Base-by-base conservation (phyloP, 2,888 invertebrate genomes). In the Agrochola lychnidis region DNA sequence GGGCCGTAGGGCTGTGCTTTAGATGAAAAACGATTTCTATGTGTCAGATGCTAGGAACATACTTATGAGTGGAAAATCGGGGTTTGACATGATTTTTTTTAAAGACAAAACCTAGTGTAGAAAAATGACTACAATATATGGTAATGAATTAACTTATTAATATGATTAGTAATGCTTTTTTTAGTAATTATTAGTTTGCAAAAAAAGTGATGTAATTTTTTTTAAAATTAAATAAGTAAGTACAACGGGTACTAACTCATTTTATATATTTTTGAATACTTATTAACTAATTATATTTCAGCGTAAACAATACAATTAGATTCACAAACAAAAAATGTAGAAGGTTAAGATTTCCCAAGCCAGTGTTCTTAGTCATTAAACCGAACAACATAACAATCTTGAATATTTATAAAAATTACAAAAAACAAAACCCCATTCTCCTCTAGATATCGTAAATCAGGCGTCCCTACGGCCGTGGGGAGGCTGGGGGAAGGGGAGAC, bases 391-490 rank as follows among this genome's bases (percentile, higher is more conserved):
- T 69, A 63, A 81, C 59, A 73, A 79, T 76, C 57, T 82, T 76
- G 66, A 75, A 78, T 75, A 80, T 78, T 91, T 92, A 91, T 91
- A 92, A 92, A 92, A 91, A 91, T 19, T 91, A 83, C 81, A 84
- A 93, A 90, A 89, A 88, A 85, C 90, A 90, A 89, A 91, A 91
- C 90, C 91, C 91, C 91, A 91, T 91, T 92, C 91, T 90, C 91
- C 90, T 90, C 83, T 82, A 87, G 90, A 92, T 91, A 91, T 93
- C 94, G 95, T 96, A 96, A 96, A 96, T 96, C 96, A 96, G 95
- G 87, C 95, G 95, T 94, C 95, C 95, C 95, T 91, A 89, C 92
- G 92, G 93, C 67, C 88, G 81, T 86, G 90, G 87, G 91, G 88
- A 75, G 85, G 70, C 74, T 82, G 89, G 90, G 89, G 89, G 81